A percentile compares a stretch with the other conserved stretches of the same genome.
These are phyloP conservation scores for Danaus chrysippus DNA, from an alignment of 2,888 invertebrate species.

Conservation along the genomic window DNA sequence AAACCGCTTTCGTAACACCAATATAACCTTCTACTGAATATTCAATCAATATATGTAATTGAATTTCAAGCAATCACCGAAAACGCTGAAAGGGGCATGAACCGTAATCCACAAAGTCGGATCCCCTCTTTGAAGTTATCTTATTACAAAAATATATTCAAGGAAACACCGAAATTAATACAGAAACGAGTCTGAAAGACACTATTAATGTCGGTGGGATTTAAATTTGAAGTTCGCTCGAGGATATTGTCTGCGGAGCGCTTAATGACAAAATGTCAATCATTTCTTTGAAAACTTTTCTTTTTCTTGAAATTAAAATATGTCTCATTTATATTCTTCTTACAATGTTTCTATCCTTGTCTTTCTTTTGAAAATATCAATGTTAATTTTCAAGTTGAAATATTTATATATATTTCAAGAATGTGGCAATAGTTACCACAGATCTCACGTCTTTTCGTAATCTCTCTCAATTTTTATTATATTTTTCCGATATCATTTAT, in stretches of 20 bases:
- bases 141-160: constrained; percentile 18
- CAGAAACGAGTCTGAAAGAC: constrained; percentile 2
- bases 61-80: not conserved
- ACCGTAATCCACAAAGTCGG: constrained; percentile 9
- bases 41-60: not conserved
- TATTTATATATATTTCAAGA: no score
- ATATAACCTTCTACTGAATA: not conserved
- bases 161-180: not conserved
- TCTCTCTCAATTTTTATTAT: no score
- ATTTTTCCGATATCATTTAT: no score
- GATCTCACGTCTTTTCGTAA: no score
- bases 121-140: constrained; percentile 18
- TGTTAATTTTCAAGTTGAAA: no score
- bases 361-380: no score
- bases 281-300: constrained; percentile 4
- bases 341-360: no score
- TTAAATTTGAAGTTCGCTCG: constrained; percentile 6
- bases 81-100: not conserved
- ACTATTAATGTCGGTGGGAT: constrained; percentile 10
- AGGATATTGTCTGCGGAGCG: not conserved
- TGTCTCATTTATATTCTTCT: no score
- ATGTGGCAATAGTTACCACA: no score
- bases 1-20: not conserved
- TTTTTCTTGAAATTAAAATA: not conserved
- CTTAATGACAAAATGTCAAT: not conserved